phyloP scores from a whole-genome alignment of 2,888 invertebrate genomes.

The Clusia tigrina region DNA sequence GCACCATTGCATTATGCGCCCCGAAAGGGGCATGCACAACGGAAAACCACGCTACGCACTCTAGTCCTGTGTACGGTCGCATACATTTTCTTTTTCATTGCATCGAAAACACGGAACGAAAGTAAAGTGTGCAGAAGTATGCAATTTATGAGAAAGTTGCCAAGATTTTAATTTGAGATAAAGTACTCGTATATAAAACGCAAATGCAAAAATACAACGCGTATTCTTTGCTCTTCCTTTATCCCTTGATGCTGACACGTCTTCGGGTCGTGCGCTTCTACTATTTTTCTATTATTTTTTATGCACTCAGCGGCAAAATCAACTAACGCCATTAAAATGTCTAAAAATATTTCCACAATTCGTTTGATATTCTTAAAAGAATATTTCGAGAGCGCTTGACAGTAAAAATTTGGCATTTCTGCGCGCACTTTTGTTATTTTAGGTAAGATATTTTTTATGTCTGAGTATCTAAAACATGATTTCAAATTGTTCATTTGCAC shows the following conservation, averaged over 20 bases:
- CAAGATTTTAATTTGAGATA: slow-evolving; percentile 6
- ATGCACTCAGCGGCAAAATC: neutral
- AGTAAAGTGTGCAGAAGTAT: neutral
- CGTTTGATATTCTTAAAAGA: too few species aligned
- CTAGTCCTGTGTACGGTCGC: neutral
- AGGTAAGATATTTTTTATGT: too few species aligned
- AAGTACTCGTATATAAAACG: neutral
- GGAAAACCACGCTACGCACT: neutral
- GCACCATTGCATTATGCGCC: neutral
- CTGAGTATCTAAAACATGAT: too few species aligned
- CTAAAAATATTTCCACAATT: too few species aligned
- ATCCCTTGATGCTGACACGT: neutral
- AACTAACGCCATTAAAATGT: neutral
- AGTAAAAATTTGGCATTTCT: too few species aligned
- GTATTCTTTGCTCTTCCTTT: neutral
- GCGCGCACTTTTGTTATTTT: too few species aligned
- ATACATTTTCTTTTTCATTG: neutral
- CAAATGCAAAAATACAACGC: neutral
- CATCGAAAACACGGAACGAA: neutral
- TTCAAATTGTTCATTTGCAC: too few species aligned
- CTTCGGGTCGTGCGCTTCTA: neutral
- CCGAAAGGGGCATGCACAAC: neutral
- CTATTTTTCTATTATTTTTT: neutral
- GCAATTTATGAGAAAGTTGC: neutral
- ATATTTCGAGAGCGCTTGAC: too few species aligned